Evolutionary conservation across 1,140 invertebrate genomes (phyloP).

Genomic region (Drosophila kanapiae): DNA sequence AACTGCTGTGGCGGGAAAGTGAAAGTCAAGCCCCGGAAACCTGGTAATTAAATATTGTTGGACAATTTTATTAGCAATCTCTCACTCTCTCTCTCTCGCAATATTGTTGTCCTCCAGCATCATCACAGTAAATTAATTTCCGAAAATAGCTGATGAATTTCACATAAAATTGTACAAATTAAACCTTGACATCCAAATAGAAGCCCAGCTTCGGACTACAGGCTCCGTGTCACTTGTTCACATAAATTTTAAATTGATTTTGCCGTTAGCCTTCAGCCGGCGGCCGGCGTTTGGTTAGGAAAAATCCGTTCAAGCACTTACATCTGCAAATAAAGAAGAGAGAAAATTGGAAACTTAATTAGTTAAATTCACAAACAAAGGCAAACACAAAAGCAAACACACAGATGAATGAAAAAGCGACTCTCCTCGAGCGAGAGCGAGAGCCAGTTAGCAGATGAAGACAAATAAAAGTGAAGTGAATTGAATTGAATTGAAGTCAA

Average conservation of each 20-base stretch:
- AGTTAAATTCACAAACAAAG: slow-evolving; percentile 71
- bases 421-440: slow-evolving; percentile 6
- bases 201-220: background rate
- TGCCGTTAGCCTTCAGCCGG: slow-evolving; percentile 4
- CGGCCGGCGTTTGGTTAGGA: slow-evolving; percentile 2
- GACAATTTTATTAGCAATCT: slow-evolving; percentile 5
- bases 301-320: slow-evolving; percentile 59
- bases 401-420: slow-evolving; percentile 30
- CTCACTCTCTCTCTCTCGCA: no score
- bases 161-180: slow-evolving; percentile 26
- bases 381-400: slow-evolving; percentile 31
- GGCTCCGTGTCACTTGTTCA: slow-evolving; percentile 3
- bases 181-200: slow-evolving; percentile 39
- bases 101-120: slow-evolving; percentile 18
- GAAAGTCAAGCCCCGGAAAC: background rate
- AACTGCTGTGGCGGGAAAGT: background rate
- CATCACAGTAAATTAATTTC: slow-evolving; percentile 37
- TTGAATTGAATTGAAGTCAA: slow-evolving; percentile 53
- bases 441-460: slow-evolving; percentile 44
- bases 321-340: slow-evolving; percentile 75
- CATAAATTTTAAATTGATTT: slow-evolving; percentile 42
- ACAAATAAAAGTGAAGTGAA: slow-evolving; percentile 62
- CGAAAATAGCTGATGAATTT: slow-evolving; percentile 31
- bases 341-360: slow-evolving; percentile 73
- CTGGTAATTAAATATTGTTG: slow-evolving; percentile 29